Evolutionary conservation across 2,888 invertebrate genomes (phyloP).

Genomic region (Cryptus viduatorius): DNA sequence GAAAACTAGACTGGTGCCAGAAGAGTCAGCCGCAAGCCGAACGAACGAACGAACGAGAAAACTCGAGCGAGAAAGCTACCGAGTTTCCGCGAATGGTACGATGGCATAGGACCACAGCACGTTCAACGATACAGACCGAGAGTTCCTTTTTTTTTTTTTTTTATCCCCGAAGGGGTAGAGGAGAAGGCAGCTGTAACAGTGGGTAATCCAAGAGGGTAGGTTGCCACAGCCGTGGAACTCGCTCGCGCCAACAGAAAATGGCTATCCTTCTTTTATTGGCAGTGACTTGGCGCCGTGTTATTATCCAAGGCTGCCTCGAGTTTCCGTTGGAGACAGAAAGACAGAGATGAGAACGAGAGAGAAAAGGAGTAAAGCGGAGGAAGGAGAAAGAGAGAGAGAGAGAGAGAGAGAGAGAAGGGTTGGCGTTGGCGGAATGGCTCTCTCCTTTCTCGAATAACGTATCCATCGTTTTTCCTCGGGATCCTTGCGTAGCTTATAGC

Average conservation of each 20-base stretch:
- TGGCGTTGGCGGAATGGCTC: conserved; percentile 61
- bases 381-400: neutral
- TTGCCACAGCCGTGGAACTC: conserved; percentile 41
- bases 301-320: conserved; percentile 66
- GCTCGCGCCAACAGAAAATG: conserved; percentile 38
- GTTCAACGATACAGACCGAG: conserved; percentile 56
- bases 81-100: neutral
- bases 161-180: neutral
- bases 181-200: conserved; percentile 40
- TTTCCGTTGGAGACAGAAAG: conserved; percentile 49
- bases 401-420: conserved; percentile 22
- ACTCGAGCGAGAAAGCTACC: conserved; percentile 24
- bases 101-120: conserved; percentile 20
- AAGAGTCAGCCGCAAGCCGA: conserved; percentile 10
- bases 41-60: conserved; percentile 13
- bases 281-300: conserved; percentile 71
- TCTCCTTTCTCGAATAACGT: conserved; percentile 57
- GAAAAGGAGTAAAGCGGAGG: neutral
- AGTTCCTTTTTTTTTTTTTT: conserved; percentile 67
- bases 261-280: conserved; percentile 73
- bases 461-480: conserved; percentile 66
- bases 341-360: conserved; percentile 26
- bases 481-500: conserved; percentile 56
- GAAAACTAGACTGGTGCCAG: conserved; percentile 33
- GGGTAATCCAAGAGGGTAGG: conserved; percentile 56